phyloP scores from a whole-genome alignment of 1,140 invertebrate genomes.

The Trichogramma pretiosum region DNA sequence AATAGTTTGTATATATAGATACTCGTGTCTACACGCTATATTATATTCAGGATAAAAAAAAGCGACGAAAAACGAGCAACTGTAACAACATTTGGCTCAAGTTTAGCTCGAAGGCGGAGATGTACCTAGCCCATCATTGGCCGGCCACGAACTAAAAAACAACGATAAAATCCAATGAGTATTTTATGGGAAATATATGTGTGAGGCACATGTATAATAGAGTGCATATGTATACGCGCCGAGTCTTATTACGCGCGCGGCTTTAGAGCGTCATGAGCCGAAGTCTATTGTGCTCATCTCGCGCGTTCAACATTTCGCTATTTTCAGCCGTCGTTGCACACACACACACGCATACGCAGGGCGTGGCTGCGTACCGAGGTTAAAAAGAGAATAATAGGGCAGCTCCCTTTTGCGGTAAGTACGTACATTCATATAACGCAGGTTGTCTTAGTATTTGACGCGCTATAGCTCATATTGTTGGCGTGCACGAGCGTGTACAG shows the following conservation, averaged over 20 bases:
- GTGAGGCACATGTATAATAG: neutral
- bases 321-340: conserved; percentile 35
- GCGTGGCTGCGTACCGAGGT: too few relatives aligned
- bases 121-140: conserved; percentile 29
- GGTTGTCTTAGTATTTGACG: too few relatives aligned
- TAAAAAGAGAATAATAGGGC: too few relatives aligned
- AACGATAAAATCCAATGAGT: conserved; percentile 46
- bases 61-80: conserved; percentile 22
- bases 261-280: conserved; percentile 24
- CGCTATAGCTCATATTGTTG: too few relatives aligned
- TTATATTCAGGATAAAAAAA: neutral
- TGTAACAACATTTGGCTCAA: conserved; percentile 35
- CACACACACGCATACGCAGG: too few relatives aligned
- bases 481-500: too few relatives aligned
- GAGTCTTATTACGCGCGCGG: conserved; percentile 29
- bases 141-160: conserved; percentile 37
- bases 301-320: conserved; percentile 39
- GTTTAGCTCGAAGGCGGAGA: conserved; percentile 17
- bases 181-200: conserved; percentile 40
- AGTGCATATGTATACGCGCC: neutral
- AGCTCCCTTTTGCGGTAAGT: too few relatives aligned
- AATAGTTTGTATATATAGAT: too few relatives aligned
- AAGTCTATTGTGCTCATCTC: too few relatives aligned
- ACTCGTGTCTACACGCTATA: too few relatives aligned
- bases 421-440: too few relatives aligned